phyloP scores from a whole-genome alignment of 2,113 vertebrate species.

The Eulemur macaco region DNA sequence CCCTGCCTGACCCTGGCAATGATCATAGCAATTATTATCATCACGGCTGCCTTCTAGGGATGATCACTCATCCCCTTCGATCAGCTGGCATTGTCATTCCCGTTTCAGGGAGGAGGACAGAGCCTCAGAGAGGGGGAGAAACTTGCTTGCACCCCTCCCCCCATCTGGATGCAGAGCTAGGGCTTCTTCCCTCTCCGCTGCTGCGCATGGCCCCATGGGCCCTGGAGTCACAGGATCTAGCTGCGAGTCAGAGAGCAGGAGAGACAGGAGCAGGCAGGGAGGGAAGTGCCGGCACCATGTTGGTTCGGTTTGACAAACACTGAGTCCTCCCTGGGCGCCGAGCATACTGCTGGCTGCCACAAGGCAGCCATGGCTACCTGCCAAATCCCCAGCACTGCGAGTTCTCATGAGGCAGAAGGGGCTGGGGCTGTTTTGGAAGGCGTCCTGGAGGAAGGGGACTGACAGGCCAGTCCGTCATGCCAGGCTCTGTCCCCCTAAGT shows the following conservation, averaged over 20 bases:
- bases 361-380: conserved; percentile 44
- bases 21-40: neutral
- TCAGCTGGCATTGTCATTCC: rapidly evolving
- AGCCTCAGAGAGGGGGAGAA: neutral
- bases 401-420: conserved; percentile 62
- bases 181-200: too few species aligned
- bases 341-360: conserved; percentile 26
- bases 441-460: conserved; percentile 38
- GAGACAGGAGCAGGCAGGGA: neutral
- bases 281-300: neutral
- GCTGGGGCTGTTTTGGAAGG: conserved; percentile 44
- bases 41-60: neutral
- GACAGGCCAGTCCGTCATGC: neutral
- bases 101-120: neutral
- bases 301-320: conserved; percentile 11
- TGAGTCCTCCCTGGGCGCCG: neutral
- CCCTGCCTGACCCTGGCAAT: neutral
- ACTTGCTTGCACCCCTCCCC: too few species aligned
- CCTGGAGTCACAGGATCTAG: neutral
- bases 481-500: neutral
- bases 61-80: neutral
- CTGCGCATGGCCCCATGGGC: rapidly evolving
- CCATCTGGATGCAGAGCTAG: neutral
- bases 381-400: conserved; percentile 51
- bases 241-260: neutral